Evolutionary conservation across 1,140 invertebrate species (phyloP), one percentile per base, ranked within the genome.

Genomic region (Bombus impatiens): DNA sequence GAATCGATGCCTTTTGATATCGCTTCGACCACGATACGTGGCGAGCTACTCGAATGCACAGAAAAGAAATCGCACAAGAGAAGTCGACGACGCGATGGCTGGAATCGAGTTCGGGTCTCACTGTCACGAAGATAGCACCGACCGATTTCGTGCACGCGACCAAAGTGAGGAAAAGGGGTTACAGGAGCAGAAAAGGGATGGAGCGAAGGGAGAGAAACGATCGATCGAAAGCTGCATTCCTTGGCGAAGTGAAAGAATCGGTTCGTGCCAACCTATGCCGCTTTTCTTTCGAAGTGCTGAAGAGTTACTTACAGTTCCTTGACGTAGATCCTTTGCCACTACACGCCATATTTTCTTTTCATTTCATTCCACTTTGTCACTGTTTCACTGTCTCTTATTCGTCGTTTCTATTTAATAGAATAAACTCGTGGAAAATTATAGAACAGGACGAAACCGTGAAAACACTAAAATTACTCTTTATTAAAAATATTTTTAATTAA

Each of bases 231-330:
- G 3, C 18, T 32, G 47, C 42, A 67, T 90, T 89, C 79, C 81
- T 87, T 89, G 86, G 78, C 78, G 59, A 71, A 18, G 72, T 32
- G 37, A 42, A 85, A 88, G 81, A 72, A 81, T 89, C 86, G 82
- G 32, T 28, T 53, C 40, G 53, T 83, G 86, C 82, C 89, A 88
- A 78, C 42, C 47, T n/a, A 59, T 32, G 70, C 75, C 72, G 78
- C 70, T 90, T 83, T 74, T 62, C 81, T 86, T 83, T 83, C 40
- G 65, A 81, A 62, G 37, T 15, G 68, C 40, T n/a, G 75, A 62
- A 15, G 62, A 82, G 83, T 88, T 87, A 76, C 89, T 88, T 84
- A 78, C 86, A 62, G 62, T 74, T 40, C 83, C 62, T 82, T 10
- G 57, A 59, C 37, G 42, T 37, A 42, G 25, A 22, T 57, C 47